A percentile compares a stretch with the other conserved stretches of the same genome.
Conservation (phyloP, 2,888 invertebrate species). For the Opisthograptis luteolata region DNA sequence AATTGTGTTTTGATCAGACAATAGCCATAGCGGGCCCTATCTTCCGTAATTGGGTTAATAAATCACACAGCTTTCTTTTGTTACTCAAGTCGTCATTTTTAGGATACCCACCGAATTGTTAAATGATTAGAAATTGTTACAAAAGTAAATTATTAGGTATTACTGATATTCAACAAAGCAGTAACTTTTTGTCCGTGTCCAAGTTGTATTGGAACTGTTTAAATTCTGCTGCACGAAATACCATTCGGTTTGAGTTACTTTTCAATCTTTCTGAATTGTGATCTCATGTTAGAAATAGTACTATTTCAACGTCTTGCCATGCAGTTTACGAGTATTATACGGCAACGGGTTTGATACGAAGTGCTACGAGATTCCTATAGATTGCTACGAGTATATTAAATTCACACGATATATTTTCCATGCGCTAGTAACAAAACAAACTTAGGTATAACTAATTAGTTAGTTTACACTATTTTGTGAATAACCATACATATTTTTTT, state of each 20-base stretch:
- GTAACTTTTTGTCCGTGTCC: background rate
- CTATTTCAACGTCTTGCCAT: background rate
- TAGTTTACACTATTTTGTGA: too few relatives aligned
- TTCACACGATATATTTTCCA: background rate
- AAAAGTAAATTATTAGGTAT: conserved; percentile 1
- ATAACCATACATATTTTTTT: too few relatives aligned
- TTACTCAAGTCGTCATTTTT: conserved; percentile 47
- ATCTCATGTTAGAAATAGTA: background rate
- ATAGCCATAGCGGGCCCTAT: conserved; percentile 65
- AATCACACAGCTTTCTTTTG: conserved; percentile 74
- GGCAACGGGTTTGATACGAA: conserved; percentile 7
- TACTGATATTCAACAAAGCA: background rate
- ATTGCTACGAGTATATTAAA: background rate
- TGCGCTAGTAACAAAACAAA: too few relatives aligned
- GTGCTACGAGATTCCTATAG: conserved; percentile 7
- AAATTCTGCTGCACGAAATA: background rate
- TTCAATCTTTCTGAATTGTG: background rate
- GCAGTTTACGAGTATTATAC: conserved; percentile 1
- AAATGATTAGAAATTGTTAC: conserved; percentile 11
- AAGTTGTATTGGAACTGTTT: background rate
- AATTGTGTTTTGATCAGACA: conserved; percentile 77
- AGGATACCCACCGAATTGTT: conserved; percentile 14
- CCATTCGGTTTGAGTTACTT: background rate
- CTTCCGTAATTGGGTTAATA: conserved; percentile 71
- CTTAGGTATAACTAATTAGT: too few relatives aligned